A percentile compares a stretch with the other conserved stretches of the same genome.
Evolutionary conservation across 2,888 invertebrate genomes (phyloP).

Genomic region (Muschampia plurimacula): DNA sequence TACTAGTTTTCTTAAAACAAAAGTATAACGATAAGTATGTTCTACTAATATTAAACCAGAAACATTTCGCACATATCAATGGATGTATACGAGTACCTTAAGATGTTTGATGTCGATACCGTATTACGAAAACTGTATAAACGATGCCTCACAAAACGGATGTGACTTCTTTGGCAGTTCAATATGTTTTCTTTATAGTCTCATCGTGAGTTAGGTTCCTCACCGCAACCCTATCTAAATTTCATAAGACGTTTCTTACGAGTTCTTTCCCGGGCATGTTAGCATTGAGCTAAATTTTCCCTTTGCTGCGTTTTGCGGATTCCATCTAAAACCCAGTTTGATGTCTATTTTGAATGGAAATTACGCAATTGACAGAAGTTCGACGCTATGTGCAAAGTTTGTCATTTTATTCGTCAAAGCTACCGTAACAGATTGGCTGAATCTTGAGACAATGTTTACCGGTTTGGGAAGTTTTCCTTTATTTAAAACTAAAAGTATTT

Average conservation of each 20-base stretch:
- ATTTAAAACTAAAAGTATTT: neutral
- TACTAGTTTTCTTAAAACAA: neutral
- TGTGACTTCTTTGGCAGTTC: constrained; percentile 39
- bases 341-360: constrained; percentile 72
- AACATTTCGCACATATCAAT: neutral
- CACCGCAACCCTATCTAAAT: constrained; percentile 61
- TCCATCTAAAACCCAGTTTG: constrained; percentile 53
- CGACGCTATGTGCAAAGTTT: constrained; percentile 51
- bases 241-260: constrained; percentile 60
- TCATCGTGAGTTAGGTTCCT: constrained; percentile 52
- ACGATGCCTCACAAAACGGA: constrained; percentile 13
- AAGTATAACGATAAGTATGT: too few species aligned
- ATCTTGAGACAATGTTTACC: constrained; percentile 20
- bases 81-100: neutral
- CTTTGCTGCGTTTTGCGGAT: constrained; percentile 54
- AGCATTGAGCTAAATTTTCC: constrained; percentile 46
- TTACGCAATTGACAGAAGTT: constrained; percentile 67
- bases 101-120: neutral
- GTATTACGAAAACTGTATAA: constrained; percentile 15
- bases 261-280: constrained; percentile 51
- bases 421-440: constrained; percentile 32
- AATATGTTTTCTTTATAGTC: constrained; percentile 51
- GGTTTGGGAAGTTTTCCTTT: neutral
- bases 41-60: neutral
- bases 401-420: constrained; percentile 25